Evolutionary conservation across 2,888 invertebrate genomes (phyloP).

Genomic region (Caradrina kadenii): DNA sequence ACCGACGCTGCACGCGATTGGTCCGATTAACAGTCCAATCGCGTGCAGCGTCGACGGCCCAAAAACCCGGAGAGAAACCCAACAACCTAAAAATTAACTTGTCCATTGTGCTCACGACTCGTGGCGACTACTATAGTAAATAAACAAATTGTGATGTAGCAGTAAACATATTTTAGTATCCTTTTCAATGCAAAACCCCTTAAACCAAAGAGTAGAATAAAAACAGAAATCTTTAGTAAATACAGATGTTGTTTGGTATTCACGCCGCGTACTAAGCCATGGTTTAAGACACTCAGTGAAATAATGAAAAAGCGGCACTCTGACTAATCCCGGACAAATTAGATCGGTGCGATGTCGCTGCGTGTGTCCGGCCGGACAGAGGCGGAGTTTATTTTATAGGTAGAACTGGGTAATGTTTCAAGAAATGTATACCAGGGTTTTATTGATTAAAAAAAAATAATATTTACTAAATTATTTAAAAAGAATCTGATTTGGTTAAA

Average conservation of each 20-base stretch:
- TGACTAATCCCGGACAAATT: conserved; percentile 82
- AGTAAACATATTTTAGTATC: neutral
- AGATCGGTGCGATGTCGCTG: conserved; percentile 68
- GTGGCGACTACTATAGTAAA: no score
- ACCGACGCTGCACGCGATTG: no score
- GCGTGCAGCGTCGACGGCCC: no score
- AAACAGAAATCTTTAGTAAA: conserved; percentile 53
- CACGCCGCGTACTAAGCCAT: conserved; percentile 72
- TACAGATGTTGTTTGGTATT: conserved; percentile 74
- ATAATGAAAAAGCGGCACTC: conserved; percentile 85
- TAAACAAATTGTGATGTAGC: no score
- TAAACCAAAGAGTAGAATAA: conserved; percentile 15
- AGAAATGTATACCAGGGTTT: neutral
- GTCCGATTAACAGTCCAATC: no score
- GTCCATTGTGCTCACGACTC: no score
- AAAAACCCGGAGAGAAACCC: no score
- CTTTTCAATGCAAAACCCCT: neutral
- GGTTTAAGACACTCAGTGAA: conserved; percentile 84
- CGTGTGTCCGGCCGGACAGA: conserved; percentile 39
- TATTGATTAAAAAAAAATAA: no score
- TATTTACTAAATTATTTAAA: no score
- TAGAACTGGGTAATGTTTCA: neutral
- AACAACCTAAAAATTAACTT: no score
- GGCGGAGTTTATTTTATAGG: neutral
- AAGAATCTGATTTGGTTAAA: no score